Evolutionary conservation across 2,113 vertebrate species (phyloP), one percentile per base, ranked within the genome.

Genomic region (Prionailurus bengalensis): DNA sequence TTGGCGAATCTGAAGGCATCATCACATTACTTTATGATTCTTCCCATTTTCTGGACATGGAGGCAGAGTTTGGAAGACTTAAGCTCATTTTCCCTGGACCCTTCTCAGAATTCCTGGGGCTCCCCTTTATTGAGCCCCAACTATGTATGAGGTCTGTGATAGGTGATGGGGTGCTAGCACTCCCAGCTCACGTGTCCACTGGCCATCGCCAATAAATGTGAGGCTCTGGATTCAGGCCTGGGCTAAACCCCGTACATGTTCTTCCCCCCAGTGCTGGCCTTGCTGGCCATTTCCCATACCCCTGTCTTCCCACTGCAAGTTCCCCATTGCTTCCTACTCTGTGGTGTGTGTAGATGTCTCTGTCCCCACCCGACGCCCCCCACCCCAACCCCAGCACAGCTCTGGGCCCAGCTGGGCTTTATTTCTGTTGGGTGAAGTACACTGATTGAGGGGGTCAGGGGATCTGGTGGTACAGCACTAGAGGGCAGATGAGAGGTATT

Each of bases 221-320:
- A 74, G 48, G 58, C 19, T 13, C 82, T 63, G 76, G 93, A 89
- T 58, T 78, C 53, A 68, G 53, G 76, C 16, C 4, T 1, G 2
- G 12, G 33, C 27, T 7, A 16, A 53, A 27, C 13, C 33, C 13
- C 16, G 16, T n/a, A 53, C 13, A 17, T 3, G 7, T 0, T 19
- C 19, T 19, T 4, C 31, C 33, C 21, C 21, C 4, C 1, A 0
- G 3, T 0, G 25, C 9, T 0, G 23, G 55, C 23, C 23, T 87
- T 61, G 25, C 17, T 79, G 51, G 17, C 5, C 23, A 7, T 6
- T 19, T 73, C 8, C 9, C 45, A n/a, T 2, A 12, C 6, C 11
- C 55, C 1, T 6, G 4, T 73, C 36, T 79, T 66, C 71, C 11
- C 16, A 15, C 33, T 11, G 21, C 13, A 19, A 25, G 27, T 45